phyloP scores from a whole-genome alignment of 2,888 invertebrate species.

The Rotaria magnacalcarata region DNA sequence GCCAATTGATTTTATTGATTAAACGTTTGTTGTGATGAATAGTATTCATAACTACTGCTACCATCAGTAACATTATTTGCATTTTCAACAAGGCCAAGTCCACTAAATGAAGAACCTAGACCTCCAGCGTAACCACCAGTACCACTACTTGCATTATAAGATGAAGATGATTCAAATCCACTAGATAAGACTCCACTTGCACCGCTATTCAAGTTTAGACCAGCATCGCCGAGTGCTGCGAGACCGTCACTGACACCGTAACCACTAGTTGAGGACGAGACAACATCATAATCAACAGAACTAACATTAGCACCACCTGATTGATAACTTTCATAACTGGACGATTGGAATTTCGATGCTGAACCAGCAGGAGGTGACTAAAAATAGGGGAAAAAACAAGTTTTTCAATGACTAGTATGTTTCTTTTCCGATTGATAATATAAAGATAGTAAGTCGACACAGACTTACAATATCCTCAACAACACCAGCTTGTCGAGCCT shows the following conservation, averaged over 20 bases:
- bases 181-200: background rate
- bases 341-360: background rate
- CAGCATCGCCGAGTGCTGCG: background rate
- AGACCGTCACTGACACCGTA: background rate
- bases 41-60: background rate
- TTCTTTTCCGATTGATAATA: background rate
- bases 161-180: background rate
- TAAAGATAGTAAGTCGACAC: background rate
- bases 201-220: background rate
- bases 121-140: background rate
- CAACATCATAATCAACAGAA: background rate
- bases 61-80: background rate
- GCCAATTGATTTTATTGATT: background rate
- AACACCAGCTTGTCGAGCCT: constrained; percentile 27
- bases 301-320: background rate
- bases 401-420: background rate
- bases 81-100: background rate
- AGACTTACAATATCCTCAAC: constrained; percentile 18
- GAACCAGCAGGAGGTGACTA: background rate
- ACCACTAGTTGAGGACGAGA: background rate
- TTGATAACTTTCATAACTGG: background rate
- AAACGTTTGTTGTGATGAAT: background rate
- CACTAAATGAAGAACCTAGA: background rate
- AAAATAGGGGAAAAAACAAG: background rate
- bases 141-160: background rate